These are phyloP conservation scores for Strigamia crassipes DNA, from an alignment of 2,888 invertebrate genomes.

Conservation along the genomic window DNA sequence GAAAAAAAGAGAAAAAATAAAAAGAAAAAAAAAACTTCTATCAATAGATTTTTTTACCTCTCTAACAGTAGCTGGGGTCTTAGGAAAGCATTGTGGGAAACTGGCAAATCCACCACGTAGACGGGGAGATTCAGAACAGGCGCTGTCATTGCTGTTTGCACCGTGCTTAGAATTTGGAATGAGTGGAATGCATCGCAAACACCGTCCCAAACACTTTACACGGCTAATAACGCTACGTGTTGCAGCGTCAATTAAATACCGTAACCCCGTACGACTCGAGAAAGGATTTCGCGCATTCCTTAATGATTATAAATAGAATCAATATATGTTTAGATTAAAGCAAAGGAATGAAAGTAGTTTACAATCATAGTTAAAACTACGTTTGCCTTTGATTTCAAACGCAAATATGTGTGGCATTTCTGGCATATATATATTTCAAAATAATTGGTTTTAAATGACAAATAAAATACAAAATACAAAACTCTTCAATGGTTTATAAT, in stretches of 20 bases:
- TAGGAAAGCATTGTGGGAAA: slow-evolving; percentile 32
- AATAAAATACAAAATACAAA: no score
- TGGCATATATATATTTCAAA: no score
- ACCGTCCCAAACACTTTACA: slow-evolving; percentile 2
- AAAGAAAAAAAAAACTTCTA: slow-evolving; percentile 1
- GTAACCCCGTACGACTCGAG: slow-evolving; percentile 6
- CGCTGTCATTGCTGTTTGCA: slow-evolving; percentile 37
- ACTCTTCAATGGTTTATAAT: no score
- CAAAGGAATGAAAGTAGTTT: not conserved
- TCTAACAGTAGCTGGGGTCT: not conserved
- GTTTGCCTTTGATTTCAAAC: no score
- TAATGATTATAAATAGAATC: not conserved
- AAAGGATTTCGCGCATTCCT: not conserved
- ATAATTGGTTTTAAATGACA: no score
- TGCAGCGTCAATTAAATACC: slow-evolving; percentile 15
- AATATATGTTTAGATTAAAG: not conserved
- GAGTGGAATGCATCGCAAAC: slow-evolving; percentile 35
- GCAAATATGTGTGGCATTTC: no score
- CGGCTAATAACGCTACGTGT: slow-evolving; percentile 1
- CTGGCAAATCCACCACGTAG: slow-evolving; percentile 37
- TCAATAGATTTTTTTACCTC: slow-evolving; percentile 29
- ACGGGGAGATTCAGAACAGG: slow-evolving; percentile 14
- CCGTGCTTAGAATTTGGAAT: slow-evolving; percentile 37
- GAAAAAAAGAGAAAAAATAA: not conserved
- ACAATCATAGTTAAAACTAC: not conserved